Evolutionary conservation across 2,888 invertebrate genomes (phyloP).

Genomic region (Drosophila melanocephala): DNA sequence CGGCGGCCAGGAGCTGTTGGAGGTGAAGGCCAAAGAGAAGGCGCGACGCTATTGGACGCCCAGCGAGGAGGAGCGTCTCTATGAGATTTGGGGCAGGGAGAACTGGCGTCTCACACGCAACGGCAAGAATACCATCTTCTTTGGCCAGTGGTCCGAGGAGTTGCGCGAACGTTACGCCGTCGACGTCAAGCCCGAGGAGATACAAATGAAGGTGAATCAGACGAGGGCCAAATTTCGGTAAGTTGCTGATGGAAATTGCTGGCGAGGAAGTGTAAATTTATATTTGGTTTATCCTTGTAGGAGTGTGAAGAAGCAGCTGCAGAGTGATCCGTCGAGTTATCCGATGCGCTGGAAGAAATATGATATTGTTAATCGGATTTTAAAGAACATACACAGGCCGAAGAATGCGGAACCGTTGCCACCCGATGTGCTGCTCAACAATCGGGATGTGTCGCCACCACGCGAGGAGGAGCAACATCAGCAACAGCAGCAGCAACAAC

Average conservation of each 20-base stretch:
- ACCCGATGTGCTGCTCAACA: slow-evolving; percentile 75
- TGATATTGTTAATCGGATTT: slow-evolving; percentile 75
- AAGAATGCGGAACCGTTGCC: slow-evolving; percentile 82
- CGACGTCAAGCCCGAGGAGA: slow-evolving; percentile 82
- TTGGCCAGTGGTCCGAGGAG: slow-evolving; percentile 79
- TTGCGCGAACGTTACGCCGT: slow-evolving; percentile 73
- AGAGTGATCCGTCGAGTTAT: slow-evolving; percentile 62
- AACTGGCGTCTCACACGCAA: slow-evolving; percentile 82
- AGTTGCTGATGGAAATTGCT: slow-evolving; percentile 5
- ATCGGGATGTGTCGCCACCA: slow-evolving; percentile 79
- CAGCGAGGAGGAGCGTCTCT: slow-evolving; percentile 80
- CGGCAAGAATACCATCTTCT: slow-evolving; percentile 81
- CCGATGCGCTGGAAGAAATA: slow-evolving; percentile 79
- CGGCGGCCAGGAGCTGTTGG: slow-evolving; percentile 63
- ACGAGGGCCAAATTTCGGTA: slow-evolving; percentile 83
- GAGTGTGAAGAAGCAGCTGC: slow-evolving; percentile 73
- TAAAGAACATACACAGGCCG: slow-evolving; percentile 80
- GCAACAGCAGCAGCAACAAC: slow-evolving; percentile 24
- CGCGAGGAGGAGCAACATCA: slow-evolving; percentile 58
- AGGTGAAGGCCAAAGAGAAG: slow-evolving; percentile 72
- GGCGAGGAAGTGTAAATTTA: neutral
- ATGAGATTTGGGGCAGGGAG: slow-evolving; percentile 83
- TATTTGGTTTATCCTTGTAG: slow-evolving; percentile 34
- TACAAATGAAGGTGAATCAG: slow-evolving; percentile 83
- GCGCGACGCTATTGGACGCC: slow-evolving; percentile 82